A percentile compares a stretch with the other conserved stretches of the same genome.
Conservation (phyloP, 2,113 vertebrate genomes). For the Butorides virescens region DNA sequence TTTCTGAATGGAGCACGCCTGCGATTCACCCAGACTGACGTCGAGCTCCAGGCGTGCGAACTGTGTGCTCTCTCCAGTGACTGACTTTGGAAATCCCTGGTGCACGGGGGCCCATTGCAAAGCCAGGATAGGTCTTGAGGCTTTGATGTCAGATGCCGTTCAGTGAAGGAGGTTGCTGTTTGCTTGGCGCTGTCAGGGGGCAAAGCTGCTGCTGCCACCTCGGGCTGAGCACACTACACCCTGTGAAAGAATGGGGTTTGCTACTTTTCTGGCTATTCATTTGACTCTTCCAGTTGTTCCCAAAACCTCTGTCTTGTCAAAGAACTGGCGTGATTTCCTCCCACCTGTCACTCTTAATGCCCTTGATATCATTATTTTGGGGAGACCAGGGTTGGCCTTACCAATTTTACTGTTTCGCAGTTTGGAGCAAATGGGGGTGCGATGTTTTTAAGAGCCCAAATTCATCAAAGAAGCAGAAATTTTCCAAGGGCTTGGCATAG, state of each 20-base stretch:
- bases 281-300: not conserved
- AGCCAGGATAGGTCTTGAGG: not conserved
- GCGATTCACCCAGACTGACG: not conserved
- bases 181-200: not conserved
- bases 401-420: fast-evolving
- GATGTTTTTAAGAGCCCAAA: not conserved
- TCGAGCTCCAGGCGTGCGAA: not conserved
- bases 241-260: not conserved
- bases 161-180: not conserved
- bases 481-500: not conserved
- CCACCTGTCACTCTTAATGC: not conserved
- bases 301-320: not conserved
- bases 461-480: not conserved
- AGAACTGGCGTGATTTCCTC: not conserved
- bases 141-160: not conserved
- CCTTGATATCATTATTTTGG: not conserved
- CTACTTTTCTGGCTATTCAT: not conserved
- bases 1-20: not conserved
- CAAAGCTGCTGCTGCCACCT: not conserved
- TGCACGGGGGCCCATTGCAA: not conserved
- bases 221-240: not conserved
- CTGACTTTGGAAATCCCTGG: not conserved
- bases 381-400: not conserved
- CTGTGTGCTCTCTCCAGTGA: not conserved
- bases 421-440: fast-evolving